Conservation (phyloP, 2,797 vertebrate species). For the Molossus molossus region DNA sequence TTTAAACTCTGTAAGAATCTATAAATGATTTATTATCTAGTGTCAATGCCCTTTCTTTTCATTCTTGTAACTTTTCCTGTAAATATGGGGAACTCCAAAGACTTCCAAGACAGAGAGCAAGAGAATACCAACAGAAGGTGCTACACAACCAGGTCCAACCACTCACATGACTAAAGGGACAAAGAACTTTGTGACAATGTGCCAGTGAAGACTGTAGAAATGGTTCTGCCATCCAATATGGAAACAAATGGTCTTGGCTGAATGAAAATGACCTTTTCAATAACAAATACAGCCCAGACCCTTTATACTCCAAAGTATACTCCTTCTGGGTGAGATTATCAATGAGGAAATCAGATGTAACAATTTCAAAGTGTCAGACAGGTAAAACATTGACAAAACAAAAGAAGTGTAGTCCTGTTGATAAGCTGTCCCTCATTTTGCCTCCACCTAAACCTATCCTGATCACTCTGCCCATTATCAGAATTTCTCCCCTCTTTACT, state of each 20-base stretch:
- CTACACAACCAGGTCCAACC: neutral
- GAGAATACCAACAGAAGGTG: neutral
- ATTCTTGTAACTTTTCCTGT: neutral
- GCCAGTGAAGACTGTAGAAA: neutral
- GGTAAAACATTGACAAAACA: neutral
- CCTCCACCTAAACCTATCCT: neutral
- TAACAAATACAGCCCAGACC: neutral
- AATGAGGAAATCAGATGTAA: neutral
- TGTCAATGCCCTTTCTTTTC: neutral
- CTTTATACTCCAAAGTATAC: neutral
- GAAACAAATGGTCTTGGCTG: neutral
- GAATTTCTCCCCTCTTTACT: neutral
- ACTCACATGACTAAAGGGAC: neutral
- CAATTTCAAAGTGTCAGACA: neutral
- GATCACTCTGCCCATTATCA: neutral
- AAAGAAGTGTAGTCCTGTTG: neutral
- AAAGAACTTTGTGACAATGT: neutral
- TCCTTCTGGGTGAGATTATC: neutral
- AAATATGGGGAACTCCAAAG: neutral
- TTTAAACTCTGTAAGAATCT: neutral
- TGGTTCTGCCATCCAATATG: neutral
- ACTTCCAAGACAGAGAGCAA: neutral
- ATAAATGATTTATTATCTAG: neutral
- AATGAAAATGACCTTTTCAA: constrained; percentile 44
- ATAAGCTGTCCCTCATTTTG: neutral